Base-by-base conservation (phyloP, 2,113 vertebrate genomes). In the Ciconia boyciana region DNA sequence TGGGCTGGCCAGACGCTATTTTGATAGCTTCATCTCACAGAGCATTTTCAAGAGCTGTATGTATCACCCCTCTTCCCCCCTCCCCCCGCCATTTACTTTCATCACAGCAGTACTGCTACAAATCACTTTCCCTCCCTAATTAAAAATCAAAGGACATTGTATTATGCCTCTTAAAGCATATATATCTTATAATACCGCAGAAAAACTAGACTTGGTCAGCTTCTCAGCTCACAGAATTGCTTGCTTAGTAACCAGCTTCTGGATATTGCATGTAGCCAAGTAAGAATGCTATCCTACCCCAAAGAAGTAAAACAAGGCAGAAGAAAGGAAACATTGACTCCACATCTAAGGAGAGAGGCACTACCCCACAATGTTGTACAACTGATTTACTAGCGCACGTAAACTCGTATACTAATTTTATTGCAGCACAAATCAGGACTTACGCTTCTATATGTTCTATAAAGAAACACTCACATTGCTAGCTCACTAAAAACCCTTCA, bases 381-480 rank as follows among this genome's bases (percentile, higher is more conserved):
- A 31, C 10, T 52, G 26, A 77, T n/a, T 22, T 32, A 72, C 18
- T 7, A 54, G 22, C 11, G 29, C 44, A 46, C 0, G 0, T 29
- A 36, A 76, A 60, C 13, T 9, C 54, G n/a, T 24, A 54, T 13
- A 15, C 7, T 43, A 18, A n/a, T 43, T 83, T 43, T 44, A 29
- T 9, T 34, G 74, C 22, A 60, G 29, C 31, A 34, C 32, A 65
- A 52, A 8, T 32, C 25, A 60, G 32, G 28, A 41, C 25, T 49
- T 65, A 17, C 0, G 2, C 34, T n/a, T 82, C 32, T 39, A 1
- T 26, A 48, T 5, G n/a, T 39, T 26, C 43, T 64, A 20, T 13
- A 60, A 89, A 46, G n/a, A 60, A 66, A 81, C 3, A 65, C 0
- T 16, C 25, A 46, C 2, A 1, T 13, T 34, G 34, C n/a, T 6